Conservation (phyloP, 2,888 invertebrate species). For the Brachypalpus laphriformis region DNA sequence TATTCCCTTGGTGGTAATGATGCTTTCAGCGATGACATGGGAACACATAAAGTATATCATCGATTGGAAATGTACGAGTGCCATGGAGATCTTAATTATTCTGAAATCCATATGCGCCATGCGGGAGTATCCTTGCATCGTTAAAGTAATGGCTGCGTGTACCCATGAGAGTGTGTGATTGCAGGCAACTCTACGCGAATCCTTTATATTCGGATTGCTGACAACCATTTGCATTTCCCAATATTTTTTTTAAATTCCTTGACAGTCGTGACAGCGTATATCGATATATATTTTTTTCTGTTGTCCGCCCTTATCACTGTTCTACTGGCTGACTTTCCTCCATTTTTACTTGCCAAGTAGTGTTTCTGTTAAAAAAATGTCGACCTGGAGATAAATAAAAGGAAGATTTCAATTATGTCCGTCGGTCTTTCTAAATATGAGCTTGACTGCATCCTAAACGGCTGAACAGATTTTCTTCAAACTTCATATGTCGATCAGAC, state of each 20-base stretch:
- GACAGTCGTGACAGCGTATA: background rate
- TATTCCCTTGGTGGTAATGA: conserved; percentile 23
- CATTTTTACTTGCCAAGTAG: too few relatives aligned
- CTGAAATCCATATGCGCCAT: conserved; percentile 45
- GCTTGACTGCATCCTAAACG: too few relatives aligned
- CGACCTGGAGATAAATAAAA: too few relatives aligned
- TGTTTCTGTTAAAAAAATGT: too few relatives aligned
- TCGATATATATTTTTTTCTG: background rate
- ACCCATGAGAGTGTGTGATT: background rate
- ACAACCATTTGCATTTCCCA: background rate
- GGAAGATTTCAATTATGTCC: too few relatives aligned
- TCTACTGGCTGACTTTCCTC: background rate
- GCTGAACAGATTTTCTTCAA: too few relatives aligned
- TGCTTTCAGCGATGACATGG: conserved; percentile 28
- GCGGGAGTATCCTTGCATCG: background rate
- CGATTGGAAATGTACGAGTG: conserved; percentile 48
- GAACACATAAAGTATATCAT: conserved; percentile 24
- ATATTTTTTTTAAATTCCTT: conserved; percentile 18
- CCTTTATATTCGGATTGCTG: background rate
- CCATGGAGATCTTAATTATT: conserved; percentile 52
- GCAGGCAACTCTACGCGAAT: background rate
- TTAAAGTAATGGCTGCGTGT: background rate
- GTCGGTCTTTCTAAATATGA: too few relatives aligned
- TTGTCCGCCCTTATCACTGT: background rate
- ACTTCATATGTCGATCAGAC: too few relatives aligned